Evolutionary conservation across 37 sponge, comb jelly and placozoan species (phyloP).

Genomic region (Theonella swinhoei): DNA sequence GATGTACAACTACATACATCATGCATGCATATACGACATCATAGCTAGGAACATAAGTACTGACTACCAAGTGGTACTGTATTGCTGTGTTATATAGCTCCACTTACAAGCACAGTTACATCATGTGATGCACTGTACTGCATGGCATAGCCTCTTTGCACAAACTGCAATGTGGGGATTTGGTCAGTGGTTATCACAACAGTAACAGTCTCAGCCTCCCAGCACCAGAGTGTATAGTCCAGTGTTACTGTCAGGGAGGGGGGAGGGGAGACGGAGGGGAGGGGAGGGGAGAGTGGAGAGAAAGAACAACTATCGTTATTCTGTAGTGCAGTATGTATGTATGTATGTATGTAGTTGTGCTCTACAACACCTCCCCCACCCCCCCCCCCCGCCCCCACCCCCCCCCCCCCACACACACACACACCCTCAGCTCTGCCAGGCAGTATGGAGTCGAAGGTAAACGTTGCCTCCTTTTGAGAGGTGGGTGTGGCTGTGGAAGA

Average conservation of each 20-base stretch:
- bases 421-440: too few species aligned
- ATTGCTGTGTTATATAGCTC: too few species aligned
- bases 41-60: too few species aligned
- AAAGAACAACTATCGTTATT: not conserved
- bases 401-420: too few species aligned
- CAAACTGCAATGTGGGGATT: constrained; percentile 11
- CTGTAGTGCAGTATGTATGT: not conserved
- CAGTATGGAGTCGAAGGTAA: too few species aligned
- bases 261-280: not conserved
- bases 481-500: not conserved
- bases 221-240: constrained; percentile 69
- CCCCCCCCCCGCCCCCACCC: too few species aligned
- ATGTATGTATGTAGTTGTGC: not conserved
- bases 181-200: constrained; percentile 19
- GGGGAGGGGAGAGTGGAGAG: too few species aligned
- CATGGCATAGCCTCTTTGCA: constrained; percentile 56
- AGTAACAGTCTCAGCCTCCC: constrained; percentile 27
- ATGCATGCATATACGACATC: too few species aligned
- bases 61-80: too few species aligned
- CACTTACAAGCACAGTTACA: constrained; percentile 46
- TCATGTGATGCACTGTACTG: constrained; percentile 28
- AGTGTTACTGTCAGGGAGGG: constrained; percentile 25
- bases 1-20: too few species aligned
- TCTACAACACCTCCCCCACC: too few species aligned
- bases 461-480: too few species aligned